A percentile compares a stretch with the other conserved stretches of the same genome.
These are phyloP conservation scores for Digitonthophagus gazella DNA, from an alignment of 2,888 invertebrate species.

Conservation along the genomic window DNA sequence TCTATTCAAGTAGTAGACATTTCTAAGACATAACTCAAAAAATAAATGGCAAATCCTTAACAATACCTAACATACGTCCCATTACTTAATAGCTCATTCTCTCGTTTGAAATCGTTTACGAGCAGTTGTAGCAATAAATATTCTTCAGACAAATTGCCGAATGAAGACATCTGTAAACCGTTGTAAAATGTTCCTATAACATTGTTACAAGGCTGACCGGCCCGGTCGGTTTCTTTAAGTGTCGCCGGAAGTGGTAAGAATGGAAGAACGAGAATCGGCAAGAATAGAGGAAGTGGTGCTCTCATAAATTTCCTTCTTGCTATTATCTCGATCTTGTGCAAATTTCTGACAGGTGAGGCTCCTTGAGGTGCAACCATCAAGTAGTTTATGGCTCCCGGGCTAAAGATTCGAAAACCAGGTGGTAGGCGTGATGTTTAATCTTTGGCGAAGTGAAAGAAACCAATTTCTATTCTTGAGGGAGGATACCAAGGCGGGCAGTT, in stretches of 20 bases:
- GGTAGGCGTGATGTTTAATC: slow-evolving; percentile 40
- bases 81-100: neutral
- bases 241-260: slow-evolving; percentile 8
- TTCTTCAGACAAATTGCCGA: slow-evolving; percentile 27
- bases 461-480: slow-evolving; percentile 24
- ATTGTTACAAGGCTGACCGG: slow-evolving; percentile 11
- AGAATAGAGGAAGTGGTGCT: neutral
- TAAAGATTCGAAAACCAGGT: slow-evolving; percentile 37
- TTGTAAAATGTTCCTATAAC: slow-evolving; percentile 34
- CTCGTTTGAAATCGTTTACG: neutral
- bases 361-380: slow-evolving; percentile 36
- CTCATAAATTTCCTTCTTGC: slow-evolving; percentile 6
- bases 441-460: slow-evolving; percentile 28
- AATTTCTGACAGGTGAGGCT: slow-evolving; percentile 35
- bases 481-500: slow-evolving; percentile 18
- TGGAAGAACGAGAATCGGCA: neutral
- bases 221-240: neutral
- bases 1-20: no score
- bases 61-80: neutral
- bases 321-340: slow-evolving; percentile 9
- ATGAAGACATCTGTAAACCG: slow-evolving; percentile 35
- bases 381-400: slow-evolving; percentile 36
- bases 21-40: no score
- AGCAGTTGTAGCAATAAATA: slow-evolving; percentile 15
- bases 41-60: no score